Conservation (phyloP, 2,113 vertebrate genomes). For the Pandion haliaetus region DNA sequence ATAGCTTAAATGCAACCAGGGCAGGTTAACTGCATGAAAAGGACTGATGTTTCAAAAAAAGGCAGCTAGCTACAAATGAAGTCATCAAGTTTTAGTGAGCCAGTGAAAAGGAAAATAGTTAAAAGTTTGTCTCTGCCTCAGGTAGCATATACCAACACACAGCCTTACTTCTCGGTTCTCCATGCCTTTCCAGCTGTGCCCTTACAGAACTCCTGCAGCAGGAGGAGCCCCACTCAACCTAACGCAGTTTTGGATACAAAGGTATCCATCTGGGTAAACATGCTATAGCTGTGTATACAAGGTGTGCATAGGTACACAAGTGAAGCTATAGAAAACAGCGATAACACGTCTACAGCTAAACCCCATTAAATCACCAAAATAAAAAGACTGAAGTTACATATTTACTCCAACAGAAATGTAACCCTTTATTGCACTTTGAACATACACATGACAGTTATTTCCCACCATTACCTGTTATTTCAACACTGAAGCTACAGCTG, state of each 20-base stretch:
- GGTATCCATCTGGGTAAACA: fast-evolving
- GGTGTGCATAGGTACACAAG: fast-evolving
- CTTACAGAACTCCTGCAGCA: fast-evolving
- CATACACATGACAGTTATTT: neutral
- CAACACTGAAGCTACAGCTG: neutral
- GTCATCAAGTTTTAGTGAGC: fast-evolving
- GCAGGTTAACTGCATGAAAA: neutral
- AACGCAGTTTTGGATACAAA: no score
- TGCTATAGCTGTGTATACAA: fast-evolving
- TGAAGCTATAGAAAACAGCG: fast-evolving
- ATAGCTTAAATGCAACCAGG: fast-evolving
- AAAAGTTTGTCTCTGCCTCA: no score
- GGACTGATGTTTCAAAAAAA: fast-evolving
- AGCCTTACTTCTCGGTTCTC: fast-evolving
- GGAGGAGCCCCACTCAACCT: fast-evolving
- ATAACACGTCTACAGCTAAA: neutral
- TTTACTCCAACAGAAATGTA: neutral
- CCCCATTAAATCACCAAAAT: neutral
- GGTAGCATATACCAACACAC: fast-evolving
- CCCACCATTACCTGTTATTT: neutral
- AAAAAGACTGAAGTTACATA: neutral
- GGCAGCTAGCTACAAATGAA: neutral
- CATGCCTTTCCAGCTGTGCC: fast-evolving
- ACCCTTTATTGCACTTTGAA: slow-evolving; percentile 58
- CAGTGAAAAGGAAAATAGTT: fast-evolving